phyloP scores from a whole-genome alignment of 2,888 invertebrate genomes.

The Pyrgus malvae region DNA sequence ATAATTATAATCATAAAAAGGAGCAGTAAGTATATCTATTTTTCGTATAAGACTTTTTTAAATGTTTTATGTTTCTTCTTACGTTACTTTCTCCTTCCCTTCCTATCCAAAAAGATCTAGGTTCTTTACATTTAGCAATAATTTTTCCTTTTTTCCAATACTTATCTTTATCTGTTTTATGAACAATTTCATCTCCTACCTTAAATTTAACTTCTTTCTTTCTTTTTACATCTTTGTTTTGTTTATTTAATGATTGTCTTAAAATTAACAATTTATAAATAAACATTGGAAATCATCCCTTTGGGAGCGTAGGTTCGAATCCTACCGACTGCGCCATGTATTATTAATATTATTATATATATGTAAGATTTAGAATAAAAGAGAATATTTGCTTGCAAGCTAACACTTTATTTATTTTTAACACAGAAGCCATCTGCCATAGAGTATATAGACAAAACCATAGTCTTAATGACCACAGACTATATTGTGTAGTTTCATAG shows the following conservation, averaged over 20 bases:
- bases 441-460: no score
- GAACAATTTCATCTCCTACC: not conserved
- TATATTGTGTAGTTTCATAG: no score
- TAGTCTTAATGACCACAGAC: not conserved
- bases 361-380: no score
- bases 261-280: constrained; percentile 31
- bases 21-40: not conserved
- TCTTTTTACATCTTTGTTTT: not conserved
- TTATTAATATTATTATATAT: no score
- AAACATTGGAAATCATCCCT: no score
- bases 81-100: not conserved
- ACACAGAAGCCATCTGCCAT: no score
- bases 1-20: not conserved
- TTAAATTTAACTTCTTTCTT: not conserved
- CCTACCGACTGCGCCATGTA: constrained; percentile 94
- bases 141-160: constrained; percentile 1
- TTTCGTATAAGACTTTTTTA: not conserved
- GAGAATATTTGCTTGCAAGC: no score
- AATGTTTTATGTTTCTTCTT: not conserved
- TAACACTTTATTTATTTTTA: no score
- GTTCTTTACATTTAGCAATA: not conserved
- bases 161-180: constrained; percentile 1
- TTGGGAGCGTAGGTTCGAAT: constrained; percentile 95
- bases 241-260: not conserved
- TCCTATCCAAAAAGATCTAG: not conserved